Percentiles rank a stretch among this genome's conserved stretches.
Conservation (phyloP, 2,113 vertebrate species). For the Eurystomus gularis region DNA sequence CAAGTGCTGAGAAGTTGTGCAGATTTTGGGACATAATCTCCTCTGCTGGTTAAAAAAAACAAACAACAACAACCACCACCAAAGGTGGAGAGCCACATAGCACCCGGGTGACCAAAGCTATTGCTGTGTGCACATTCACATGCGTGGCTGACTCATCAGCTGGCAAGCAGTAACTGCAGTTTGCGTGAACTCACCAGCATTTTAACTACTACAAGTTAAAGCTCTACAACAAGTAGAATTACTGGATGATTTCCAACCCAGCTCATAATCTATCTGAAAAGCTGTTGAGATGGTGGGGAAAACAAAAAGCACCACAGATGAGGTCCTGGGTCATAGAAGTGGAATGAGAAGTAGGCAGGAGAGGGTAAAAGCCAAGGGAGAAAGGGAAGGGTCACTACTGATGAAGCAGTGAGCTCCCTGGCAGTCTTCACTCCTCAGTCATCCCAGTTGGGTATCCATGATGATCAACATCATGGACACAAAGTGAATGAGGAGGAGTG, state of each 20-base stretch:
- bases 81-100: neutral
- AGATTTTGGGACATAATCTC: neutral
- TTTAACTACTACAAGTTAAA: slow-evolving; percentile 8
- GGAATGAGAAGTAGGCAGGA: neutral
- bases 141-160: neutral
- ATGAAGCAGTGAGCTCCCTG: neutral
- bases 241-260: neutral
- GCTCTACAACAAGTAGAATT: neutral
- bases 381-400: neutral
- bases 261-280: neutral
- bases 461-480: neutral
- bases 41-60: neutral
- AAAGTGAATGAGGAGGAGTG: neutral
- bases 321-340: neutral
- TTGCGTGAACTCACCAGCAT: neutral
- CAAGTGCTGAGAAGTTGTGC: neutral
- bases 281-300: neutral
- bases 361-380: neutral
- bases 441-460: neutral
- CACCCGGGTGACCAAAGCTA: neutral
- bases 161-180: neutral
- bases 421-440: neutral
- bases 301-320: neutral
- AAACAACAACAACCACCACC: too few species aligned
- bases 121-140: neutral